Evolutionary conservation across 2,113 vertebrate species (phyloP), one percentile per base, ranked within the genome.

Genomic region (Piprites chloris): DNA sequence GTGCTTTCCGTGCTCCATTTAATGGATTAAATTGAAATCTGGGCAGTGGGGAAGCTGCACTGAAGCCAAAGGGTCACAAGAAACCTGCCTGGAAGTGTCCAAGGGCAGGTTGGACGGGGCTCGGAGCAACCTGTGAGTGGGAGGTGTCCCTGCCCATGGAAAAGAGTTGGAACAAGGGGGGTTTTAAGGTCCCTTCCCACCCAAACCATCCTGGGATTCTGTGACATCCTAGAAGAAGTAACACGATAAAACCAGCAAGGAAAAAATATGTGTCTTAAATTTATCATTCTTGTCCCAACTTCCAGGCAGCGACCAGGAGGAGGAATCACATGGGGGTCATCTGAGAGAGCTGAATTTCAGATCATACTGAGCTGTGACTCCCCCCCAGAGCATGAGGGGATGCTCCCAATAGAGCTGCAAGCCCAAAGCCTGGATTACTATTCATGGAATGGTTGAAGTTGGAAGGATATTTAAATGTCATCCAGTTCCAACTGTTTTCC

Each of bases 281-380:
- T 28, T 12, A 15, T 13, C 52, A 8, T 23, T 20, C 50, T 52
- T 16, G 9, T 20, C 27, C 17, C 5, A 3, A 24, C 9, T 56
- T 44, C 46, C 72, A 72, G 28, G 5, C 18, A 55, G 8, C 0
- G 2, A 27, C 24, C 9, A 1, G 33, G 13, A 85, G 59, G 21
- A 62, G 37, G 14, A 2, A 39, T 21, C 37, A 32, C 19, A 12
- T 0, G 4, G 11, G 35, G 28, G 8, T 14, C 2, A 2, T 28
- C 24, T 58, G 41, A 12, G 26, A 74, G 26, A 79, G 44, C 66
- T 5, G 23, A 16, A 26, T 9, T 50, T 22, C 12, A 28, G 47
- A 2, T 4, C 16, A 9, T 9, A 46, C 37, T 7, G 55, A 74
- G 47, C 19, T 6, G 1, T 3, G 26, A 53, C 10, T 5, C 6